These are phyloP conservation scores for Microctonus aethiopoides DNA, from an alignment of 2,888 invertebrate species.

Conservation along the genomic window DNA sequence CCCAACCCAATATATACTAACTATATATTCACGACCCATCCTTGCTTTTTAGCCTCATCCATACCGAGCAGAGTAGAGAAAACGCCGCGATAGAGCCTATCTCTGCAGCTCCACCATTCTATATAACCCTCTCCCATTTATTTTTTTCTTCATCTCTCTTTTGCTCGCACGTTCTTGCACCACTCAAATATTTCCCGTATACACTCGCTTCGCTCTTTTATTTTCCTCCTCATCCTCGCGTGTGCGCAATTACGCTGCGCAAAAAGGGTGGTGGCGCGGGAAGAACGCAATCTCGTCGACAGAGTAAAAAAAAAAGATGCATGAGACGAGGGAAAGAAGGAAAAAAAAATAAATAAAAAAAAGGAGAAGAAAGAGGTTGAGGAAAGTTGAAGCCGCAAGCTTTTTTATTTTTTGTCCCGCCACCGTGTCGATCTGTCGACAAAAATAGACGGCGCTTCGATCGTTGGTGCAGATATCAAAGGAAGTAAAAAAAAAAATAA, in stretches of 20 bases:
- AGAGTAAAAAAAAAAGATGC: constrained; percentile 58
- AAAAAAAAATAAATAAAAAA: constrained; percentile 41
- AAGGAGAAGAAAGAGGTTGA: constrained; percentile 41
- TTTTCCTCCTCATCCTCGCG: constrained; percentile 20
- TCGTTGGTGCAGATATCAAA: background rate
- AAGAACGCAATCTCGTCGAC: constrained; percentile 47
- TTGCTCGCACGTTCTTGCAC: background rate
- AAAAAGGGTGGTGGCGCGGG: constrained; percentile 1
- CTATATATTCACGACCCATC: constrained; percentile 32
- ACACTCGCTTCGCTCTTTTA: constrained; percentile 13
- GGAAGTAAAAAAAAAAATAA: background rate
- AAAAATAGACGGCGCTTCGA: constrained; percentile 59
- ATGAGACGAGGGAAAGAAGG: constrained; percentile 50
- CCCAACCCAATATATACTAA: constrained; percentile 25
- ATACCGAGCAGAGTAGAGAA: background rate
- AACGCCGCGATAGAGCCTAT: constrained; percentile 15
- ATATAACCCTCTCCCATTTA: background rate
- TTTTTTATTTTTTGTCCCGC: constrained; percentile 65
- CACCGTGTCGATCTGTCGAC: constrained; percentile 54
- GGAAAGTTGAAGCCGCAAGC: constrained; percentile 61
- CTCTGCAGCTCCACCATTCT: background rate
- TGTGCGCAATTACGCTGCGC: constrained; percentile 30
- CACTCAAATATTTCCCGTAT: constrained; percentile 22
- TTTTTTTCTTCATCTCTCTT: background rate
- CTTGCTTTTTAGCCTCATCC: constrained; percentile 36